Evolutionary conservation across 2,797 vertebrate genomes (phyloP).

Genomic region (Falco berigora): DNA sequence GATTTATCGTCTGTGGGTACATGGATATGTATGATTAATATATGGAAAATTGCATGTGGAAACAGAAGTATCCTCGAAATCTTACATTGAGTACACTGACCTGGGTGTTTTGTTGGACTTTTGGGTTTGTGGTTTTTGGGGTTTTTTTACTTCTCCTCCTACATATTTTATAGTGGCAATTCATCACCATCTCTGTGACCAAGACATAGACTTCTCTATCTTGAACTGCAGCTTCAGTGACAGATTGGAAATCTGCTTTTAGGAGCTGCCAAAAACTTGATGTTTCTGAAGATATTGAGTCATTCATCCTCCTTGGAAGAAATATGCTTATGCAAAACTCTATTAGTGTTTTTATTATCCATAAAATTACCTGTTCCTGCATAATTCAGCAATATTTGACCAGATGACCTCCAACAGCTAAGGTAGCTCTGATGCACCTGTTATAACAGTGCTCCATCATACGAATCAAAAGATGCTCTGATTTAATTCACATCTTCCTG

Average conservation of each 20-base stretch:
- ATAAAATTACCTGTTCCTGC: not conserved
- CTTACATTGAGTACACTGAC: not conserved
- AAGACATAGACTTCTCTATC: not conserved
- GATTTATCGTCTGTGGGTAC: not conserved
- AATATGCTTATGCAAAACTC: slow-evolving; percentile 1
- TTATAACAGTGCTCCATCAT: not conserved
- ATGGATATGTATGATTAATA: not conserved
- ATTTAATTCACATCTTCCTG: not conserved
- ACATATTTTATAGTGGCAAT: not conserved
- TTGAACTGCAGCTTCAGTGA: not conserved
- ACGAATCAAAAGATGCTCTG: not conserved
- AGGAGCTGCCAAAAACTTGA: not conserved
- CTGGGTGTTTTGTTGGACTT: accelerated
- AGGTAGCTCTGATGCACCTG: not conserved
- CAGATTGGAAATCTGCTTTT: not conserved
- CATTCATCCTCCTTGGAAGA: not conserved
- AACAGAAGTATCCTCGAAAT: not conserved
- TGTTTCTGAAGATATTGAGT: not conserved
- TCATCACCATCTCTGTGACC: not conserved
- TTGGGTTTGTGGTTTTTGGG: not conserved
- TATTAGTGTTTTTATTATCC: not conserved
- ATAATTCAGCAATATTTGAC: slow-evolving; percentile 17
- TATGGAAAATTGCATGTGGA: not conserved
- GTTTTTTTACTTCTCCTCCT: not conserved
- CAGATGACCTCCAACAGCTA: not conserved